These are phyloP conservation scores for Apantesis nais DNA, from an alignment of 2,888 invertebrate genomes.

Conservation along the genomic window DNA sequence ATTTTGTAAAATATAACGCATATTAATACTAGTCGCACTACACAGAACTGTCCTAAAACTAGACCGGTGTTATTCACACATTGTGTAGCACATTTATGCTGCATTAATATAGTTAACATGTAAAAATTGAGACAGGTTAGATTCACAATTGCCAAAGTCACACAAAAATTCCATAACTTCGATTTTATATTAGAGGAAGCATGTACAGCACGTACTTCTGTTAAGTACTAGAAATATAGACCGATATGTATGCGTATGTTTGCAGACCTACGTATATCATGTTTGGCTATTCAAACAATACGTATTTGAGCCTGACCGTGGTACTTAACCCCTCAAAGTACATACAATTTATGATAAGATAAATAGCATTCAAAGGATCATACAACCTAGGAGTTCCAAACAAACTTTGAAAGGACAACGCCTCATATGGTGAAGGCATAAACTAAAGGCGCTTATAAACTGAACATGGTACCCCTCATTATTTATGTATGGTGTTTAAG, in stretches of 20 bases:
- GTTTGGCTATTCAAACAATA: background rate
- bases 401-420: constrained; percentile 13
- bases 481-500: constrained; percentile 30
- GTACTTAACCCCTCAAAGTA: background rate
- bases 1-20: too few species aligned
- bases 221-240: background rate
- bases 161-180: background rate
- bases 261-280: too few species aligned
- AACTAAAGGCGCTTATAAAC: constrained; percentile 9
- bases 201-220: background rate
- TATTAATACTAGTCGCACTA: too few species aligned
- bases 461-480: constrained; percentile 12
- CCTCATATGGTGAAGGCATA: constrained; percentile 12
- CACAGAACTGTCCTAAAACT: too few species aligned
- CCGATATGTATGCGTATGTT: background rate
- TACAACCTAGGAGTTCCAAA: constrained; percentile 11
- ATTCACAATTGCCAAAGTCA: background rate
- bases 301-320: background rate
- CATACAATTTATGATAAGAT: constrained; percentile 7
- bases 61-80: too few species aligned
- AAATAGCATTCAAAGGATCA: constrained; percentile 16
- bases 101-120: too few species aligned
- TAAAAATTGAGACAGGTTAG: background rate
- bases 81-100: too few species aligned
- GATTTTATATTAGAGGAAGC: background rate